Percentiles rank a stretch among this genome's conserved stretches.
Evolutionary conservation across 2,888 invertebrate genomes (phyloP).

Genomic region (Prenolepis imparis): DNA sequence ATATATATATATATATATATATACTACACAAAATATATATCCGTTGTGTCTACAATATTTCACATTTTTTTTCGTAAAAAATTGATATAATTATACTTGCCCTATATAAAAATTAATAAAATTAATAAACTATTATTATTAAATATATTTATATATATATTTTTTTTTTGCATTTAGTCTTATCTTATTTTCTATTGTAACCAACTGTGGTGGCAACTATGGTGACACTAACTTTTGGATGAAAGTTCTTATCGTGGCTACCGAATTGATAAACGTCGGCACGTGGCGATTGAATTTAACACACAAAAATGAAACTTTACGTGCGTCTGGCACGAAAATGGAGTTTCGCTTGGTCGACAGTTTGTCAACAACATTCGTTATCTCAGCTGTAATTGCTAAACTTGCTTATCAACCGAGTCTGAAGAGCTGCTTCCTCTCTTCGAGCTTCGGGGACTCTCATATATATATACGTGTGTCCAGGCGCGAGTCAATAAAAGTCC

Average conservation of each 20-base stretch:
- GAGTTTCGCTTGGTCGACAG: conserved; percentile 1
- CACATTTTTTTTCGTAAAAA: not conserved
- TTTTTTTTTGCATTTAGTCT: not conserved
- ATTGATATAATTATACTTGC: too few species aligned
- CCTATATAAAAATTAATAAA: too few species aligned
- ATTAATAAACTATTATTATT: too few species aligned
- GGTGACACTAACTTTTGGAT: not conserved
- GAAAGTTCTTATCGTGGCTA: not conserved
- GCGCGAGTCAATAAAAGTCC: conserved; percentile 1
- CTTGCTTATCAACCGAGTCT: not conserved
- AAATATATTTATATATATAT: not conserved
- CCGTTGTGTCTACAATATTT: not conserved
- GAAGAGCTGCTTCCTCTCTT: conserved; percentile 1
- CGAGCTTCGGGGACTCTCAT: not conserved
- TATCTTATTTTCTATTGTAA: not conserved
- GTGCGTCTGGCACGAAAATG: not conserved
- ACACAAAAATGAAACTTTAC: not conserved
- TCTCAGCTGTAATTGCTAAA: conserved; percentile 27
- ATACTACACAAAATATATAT: not conserved
- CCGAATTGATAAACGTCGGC: not conserved
- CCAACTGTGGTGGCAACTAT: not conserved
- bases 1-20: too few species aligned
- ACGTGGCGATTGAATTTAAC: not conserved
- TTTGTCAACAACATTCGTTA: conserved; percentile 23
- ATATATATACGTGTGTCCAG: too few species aligned